A percentile compares a stretch with the other conserved stretches of the same genome.
phyloP scores from a whole-genome alignment of 2,888 invertebrate species.

The Eupithecia pulchellata region DNA sequence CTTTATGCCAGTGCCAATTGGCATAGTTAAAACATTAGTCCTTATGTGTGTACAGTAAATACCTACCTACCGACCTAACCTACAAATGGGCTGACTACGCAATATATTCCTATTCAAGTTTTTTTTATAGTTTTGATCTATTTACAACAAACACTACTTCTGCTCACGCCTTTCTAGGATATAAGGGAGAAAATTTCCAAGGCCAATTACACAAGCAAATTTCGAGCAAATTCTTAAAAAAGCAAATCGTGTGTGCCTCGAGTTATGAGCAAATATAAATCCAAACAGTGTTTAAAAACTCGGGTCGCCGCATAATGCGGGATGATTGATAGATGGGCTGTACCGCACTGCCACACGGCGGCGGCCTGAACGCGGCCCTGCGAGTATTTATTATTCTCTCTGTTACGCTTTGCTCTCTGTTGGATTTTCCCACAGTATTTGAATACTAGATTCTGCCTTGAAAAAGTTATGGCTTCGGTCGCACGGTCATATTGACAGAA shows the following conservation, averaged over 20 bases:
- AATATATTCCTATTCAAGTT: constrained; percentile 39
- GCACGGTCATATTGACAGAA: not conserved
- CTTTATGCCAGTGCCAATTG: too few species aligned
- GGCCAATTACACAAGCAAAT: not conserved
- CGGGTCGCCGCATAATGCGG: constrained; percentile 10
- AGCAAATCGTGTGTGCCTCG: not conserved
- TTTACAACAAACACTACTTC: not conserved
- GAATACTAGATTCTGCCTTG: not conserved
- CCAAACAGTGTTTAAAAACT: constrained; percentile 12
- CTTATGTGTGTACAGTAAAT: too few species aligned
- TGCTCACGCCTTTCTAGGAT: not conserved
- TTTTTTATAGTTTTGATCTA: constrained; percentile 34
- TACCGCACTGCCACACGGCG: constrained; percentile 8
- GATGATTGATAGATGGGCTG: constrained; percentile 18
- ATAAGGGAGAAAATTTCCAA: not conserved
- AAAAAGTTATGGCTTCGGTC: not conserved
- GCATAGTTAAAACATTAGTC: too few species aligned
- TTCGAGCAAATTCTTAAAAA: not conserved
- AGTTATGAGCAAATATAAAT: constrained; percentile 6
- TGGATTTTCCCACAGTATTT: constrained; percentile 1
- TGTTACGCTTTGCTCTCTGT: not conserved
- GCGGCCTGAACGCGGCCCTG: not conserved
- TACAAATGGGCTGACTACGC: constrained; percentile 38
- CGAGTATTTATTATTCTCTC: not conserved
- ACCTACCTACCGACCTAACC: constrained; percentile 19